Evolutionary conservation across 2,797 vertebrate genomes (phyloP), one percentile per base, ranked within the genome.

Genomic region (Cuniculus paca): DNA sequence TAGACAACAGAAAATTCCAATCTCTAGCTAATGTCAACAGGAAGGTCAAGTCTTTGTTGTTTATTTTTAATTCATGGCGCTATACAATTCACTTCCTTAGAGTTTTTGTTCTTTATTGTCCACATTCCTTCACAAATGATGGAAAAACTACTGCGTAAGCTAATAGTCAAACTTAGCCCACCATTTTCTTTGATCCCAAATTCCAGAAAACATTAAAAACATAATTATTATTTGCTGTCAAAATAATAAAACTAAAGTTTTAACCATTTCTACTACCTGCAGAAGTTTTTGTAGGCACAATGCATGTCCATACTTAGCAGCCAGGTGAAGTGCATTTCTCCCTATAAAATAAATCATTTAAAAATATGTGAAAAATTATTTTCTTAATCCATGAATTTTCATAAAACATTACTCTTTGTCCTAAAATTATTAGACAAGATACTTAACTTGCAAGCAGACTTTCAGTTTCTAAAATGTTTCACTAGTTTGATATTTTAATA

Each of bases 281-380:
- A 99, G 82, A 56, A 99, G 99, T 95, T 99, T 99, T 97, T 99
- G 99, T 95, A 99, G 98, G 97, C 99, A 99, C 28, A 99, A 94
- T 3, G 99, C 99, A 7, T 99, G 99, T 80, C 99, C 99, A 0
- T 99, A 99, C 88, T 99, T 99, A 0, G 99, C 99, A 95, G 99
- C 99, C 80, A 99, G 98, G 45, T 99, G 99, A 94, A 99, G 98
- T 1, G 99, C 99, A 7, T 99, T 99, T 98, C 99, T 99, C 80
- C 99, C 99, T 99, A 96, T 12, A 97, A 95, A 89, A 83, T 17
- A 31, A 70, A 94, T 63, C 20, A 95, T 86, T 92, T 85, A 50
- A 95, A 75, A 93, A 63, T 4, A 80, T 13, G 8, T 82, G n/a
- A 74, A 90, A 42, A 20, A 77, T 31, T 91, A 28, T 61, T 86